Percentiles rank a stretch among this genome's conserved stretches.
Evolutionary conservation across 2,113 vertebrate genomes (phyloP).

Genomic region (Brachypodius melanocephalos): DNA sequence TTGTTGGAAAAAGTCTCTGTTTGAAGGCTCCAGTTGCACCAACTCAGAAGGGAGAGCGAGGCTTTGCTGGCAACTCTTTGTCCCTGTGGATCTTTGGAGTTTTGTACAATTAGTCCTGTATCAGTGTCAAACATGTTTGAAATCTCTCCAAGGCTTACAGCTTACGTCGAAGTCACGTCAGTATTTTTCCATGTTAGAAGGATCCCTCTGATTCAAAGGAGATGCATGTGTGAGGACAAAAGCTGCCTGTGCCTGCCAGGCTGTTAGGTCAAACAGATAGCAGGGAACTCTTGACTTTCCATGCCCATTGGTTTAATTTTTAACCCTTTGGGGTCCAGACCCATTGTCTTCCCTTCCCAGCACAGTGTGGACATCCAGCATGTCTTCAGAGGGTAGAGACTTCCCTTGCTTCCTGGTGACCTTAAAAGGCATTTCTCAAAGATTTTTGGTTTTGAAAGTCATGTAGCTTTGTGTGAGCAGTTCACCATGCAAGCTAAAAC

Average conservation of each 20-base stretch:
- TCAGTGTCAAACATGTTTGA: not conserved
- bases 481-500: not conserved
- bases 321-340: not conserved
- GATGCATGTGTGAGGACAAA: not conserved
- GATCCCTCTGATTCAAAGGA: not conserved
- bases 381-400: not conserved
- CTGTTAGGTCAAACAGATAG: not conserved
- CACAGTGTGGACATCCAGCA: accelerated
- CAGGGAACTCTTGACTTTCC: conserved; percentile 27
- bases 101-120: not conserved
- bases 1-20: not conserved
- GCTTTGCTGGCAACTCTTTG: not conserved
- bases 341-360: not conserved
- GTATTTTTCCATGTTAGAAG: not conserved
- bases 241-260: conserved; percentile 35
- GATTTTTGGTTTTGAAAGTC: not conserved
- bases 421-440: not conserved
- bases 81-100: not conserved
- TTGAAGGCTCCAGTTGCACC: not conserved
- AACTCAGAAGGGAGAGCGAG: not conserved
- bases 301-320: not conserved
- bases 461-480: accelerated
- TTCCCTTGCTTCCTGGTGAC: not conserved
- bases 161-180: not conserved
- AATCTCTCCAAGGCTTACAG: not conserved